phyloP scores from a whole-genome alignment of 2,113 vertebrate species.

The Tragulus kanchil region DNA sequence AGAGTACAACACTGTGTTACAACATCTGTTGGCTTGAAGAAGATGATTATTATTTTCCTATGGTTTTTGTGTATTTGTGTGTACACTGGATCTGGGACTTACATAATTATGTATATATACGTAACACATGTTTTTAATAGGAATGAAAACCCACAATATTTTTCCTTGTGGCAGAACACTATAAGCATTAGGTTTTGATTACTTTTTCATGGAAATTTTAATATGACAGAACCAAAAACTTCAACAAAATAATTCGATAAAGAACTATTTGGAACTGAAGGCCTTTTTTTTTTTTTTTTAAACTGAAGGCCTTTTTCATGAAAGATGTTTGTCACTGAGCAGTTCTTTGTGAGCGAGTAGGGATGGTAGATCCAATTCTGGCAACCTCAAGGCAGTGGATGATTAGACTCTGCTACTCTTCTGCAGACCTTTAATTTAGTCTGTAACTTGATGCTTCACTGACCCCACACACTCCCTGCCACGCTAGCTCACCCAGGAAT shows the following conservation, averaged over 20 bases:
- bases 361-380: conserved; percentile 40
- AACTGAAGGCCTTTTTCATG: neutral
- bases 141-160: conserved; percentile 73
- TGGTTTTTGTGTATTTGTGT: conserved; percentile 65
- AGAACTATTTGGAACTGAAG: conserved; percentile 69
- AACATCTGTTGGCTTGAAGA: conserved; percentile 24
- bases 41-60: conserved; percentile 64
- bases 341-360: conserved; percentile 38
- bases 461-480: conserved; percentile 68
- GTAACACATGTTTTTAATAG: conserved; percentile 78
- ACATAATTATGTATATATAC: conserved; percentile 70
- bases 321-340: neutral
- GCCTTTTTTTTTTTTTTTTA: neutral
- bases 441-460: conserved; percentile 80
- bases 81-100: conserved; percentile 49
- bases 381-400: conserved; percentile 31
- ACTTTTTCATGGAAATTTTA: conserved; percentile 83
- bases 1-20: conserved; percentile 61
- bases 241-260: conserved; percentile 75
- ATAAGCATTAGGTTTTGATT: conserved; percentile 81
- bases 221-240: conserved; percentile 75
- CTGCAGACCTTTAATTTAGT: conserved; percentile 79
- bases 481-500: conserved; percentile 66
- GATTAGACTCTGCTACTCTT: conserved; percentile 72
- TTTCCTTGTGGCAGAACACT: conserved; percentile 76